Base-by-base conservation (phyloP, 2,113 vertebrate genomes). In the Scalopus aquaticus region DNA sequence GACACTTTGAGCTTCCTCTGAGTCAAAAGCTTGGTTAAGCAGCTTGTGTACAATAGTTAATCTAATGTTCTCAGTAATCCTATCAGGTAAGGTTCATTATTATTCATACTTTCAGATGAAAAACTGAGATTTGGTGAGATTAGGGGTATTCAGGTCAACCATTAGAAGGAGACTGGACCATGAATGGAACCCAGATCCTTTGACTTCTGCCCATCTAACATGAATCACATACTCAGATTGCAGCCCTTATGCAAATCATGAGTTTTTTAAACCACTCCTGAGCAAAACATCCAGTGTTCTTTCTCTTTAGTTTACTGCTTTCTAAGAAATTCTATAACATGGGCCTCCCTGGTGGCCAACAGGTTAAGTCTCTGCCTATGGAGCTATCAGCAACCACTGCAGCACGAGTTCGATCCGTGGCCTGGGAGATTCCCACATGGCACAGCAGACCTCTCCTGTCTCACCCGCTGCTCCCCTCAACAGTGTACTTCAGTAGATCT, bases 241-340 rank as follows among this genome's bases (percentile, higher is more conserved):
- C 1, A 95, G 44, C 60, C 10, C 35, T 60, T 51, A 76, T 49
- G 6, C n/a, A 80, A 74, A 80, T 73, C n/a, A 73, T 32, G 46
- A 86, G 65, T 80, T 80, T 94, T 65, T 79, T 46, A 91, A 91
- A 56, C 32, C 8, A 83, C n/a, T 92, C 35, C 17, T 70, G 28
- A 42, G 20, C 46, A 70, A 90, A 72, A 72, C 64, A 30, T 90
- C 46, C 64, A 95, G 88, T 60, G 28, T 37, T 92, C 22, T 60
- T n/a, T n/a, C 39, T 80, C 26, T 92, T 92, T 77, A 93, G 73
- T 24, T 12, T 91, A 90, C n/a, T 35, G 44, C 35, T 93, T 88
- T 81, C 46, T 46, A 80, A 73, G 1, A 64, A 65, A 88, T 37
- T 74, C n/a, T 6, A 8, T 39, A 89, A 76, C 44, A 51, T 6